Conservation (phyloP, 2,888 invertebrate genomes). For the Oscheius onirici region DNA sequence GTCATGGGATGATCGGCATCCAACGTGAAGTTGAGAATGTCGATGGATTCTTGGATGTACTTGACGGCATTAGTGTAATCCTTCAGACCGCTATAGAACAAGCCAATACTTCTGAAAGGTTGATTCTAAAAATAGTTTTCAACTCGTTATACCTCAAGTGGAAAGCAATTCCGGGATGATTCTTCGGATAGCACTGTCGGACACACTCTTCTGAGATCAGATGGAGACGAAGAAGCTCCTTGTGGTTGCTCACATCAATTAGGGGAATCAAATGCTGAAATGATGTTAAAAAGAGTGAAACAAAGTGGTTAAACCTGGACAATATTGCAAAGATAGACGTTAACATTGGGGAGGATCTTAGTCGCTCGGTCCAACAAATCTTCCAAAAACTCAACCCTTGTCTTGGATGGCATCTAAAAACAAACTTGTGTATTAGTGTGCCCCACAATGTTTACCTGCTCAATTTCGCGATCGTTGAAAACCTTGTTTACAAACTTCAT, state of each 20-base stretch:
- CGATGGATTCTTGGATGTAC: conserved; percentile 42
- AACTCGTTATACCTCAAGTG: conserved; percentile 48
- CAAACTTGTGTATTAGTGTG: neutral
- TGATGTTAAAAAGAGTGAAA: neutral
- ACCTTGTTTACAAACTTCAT: conserved; percentile 60
- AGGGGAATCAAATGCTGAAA: conserved; percentile 45
- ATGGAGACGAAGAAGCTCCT: conserved; percentile 54
- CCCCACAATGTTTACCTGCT: conserved; percentile 32
- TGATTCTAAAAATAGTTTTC: neutral
- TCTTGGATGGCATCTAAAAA: conserved; percentile 42
- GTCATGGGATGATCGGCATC: conserved; percentile 40
- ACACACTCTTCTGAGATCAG: conserved; percentile 59
- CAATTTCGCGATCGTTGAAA: conserved; percentile 46
- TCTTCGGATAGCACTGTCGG: conserved; percentile 60
- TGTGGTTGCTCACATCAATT: conserved; percentile 39
- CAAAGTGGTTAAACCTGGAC: conserved; percentile 44
- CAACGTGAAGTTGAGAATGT: conserved; percentile 41
- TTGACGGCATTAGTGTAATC: conserved; percentile 38
- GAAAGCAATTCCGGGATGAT: conserved; percentile 68
- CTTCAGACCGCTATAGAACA: conserved; percentile 41
- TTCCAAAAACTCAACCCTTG: conserved; percentile 42
- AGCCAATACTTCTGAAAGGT: conserved; percentile 46
- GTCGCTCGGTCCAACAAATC: conserved; percentile 43
- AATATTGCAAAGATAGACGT: conserved; percentile 55
- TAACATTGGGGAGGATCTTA: conserved; percentile 47